phyloP scores from a whole-genome alignment of 1,140 invertebrate genomes.

The Drosophila lowei region DNA sequence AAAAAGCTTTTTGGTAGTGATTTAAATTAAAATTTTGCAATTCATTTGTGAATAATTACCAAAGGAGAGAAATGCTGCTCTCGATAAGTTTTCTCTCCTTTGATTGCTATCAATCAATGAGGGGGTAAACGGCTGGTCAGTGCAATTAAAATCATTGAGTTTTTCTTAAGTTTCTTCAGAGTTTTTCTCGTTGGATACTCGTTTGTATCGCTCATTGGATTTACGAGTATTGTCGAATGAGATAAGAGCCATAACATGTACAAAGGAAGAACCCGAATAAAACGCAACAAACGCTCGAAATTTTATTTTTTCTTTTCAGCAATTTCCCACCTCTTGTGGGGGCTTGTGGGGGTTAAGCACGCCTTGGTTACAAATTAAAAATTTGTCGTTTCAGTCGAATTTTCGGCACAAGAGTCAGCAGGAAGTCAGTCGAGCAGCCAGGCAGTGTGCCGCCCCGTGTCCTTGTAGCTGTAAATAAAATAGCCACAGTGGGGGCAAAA shows the following conservation, averaged over 20 bases:
- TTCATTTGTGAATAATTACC: no score
- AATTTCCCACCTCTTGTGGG: conserved; percentile 19
- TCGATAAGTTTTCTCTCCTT: neutral
- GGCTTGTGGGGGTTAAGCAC: conserved; percentile 41
- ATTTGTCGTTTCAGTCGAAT: conserved; percentile 74
- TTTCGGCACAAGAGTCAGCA: conserved; percentile 42
- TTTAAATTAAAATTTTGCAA: conserved; percentile 7
- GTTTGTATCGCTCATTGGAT: conserved; percentile 50
- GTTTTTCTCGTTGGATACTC: conserved; percentile 22
- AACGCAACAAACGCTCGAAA: conserved; percentile 52
- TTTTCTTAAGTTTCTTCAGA: conserved; percentile 37
- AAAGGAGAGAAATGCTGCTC: neutral
- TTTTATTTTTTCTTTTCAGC: conserved; percentile 73
- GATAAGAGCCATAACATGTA: conserved; percentile 54
- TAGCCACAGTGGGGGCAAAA: conserved; percentile 7
- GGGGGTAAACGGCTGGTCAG: conserved; percentile 28
- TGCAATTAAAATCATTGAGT: conserved; percentile 57
- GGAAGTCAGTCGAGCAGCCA: conserved; percentile 40
- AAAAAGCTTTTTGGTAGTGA: neutral
- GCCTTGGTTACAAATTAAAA: conserved; percentile 72
- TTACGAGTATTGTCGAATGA: conserved; percentile 47
- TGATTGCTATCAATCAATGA: conserved; percentile 35
- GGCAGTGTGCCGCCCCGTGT: conserved; percentile 6
- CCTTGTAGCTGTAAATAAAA: conserved; percentile 37
- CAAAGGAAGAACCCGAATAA: conserved; percentile 47